Evolutionary conservation across 2,113 vertebrate species (phyloP), one percentile per base, ranked within the genome.

Genomic region (Phyllostomus hastatus): DNA sequence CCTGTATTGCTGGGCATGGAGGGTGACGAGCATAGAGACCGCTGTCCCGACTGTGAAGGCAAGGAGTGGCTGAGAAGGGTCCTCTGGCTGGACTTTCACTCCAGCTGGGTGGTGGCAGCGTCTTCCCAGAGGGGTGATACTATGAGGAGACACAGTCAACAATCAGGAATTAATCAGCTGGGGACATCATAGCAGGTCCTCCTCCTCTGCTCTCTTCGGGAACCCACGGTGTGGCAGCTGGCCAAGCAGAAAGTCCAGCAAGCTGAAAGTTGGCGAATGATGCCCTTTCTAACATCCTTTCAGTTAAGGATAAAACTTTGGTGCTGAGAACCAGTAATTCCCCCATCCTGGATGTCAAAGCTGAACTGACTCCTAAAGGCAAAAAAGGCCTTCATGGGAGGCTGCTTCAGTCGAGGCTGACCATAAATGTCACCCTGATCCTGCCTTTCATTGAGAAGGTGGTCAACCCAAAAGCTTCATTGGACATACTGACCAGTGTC

Each of bases 361-460:
- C 0, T 1, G 4, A 70, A 22, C 14, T 9, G 8, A 31, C 5
- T 52, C 0, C 7, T 20, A 50, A 43, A 1, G 73, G 22, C 14
- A 0, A 61, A 17, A 0, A 67, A 10, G 48, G 28, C 12, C 0
- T 66, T 15, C 5, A 1, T 4, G 3, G 95, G 50, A 95, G 5
- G 31, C 0, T 97, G 43, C 69, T 92, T 0, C n/a, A n/a, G n/a
- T n/a, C n/a, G n/a, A n/a, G n/a, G n/a, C n/a, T n/a, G n/a, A 5
- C 1, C 0, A 0, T 22, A 0, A 0, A 70, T 0, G 0, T 70
- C 35, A 4, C 61, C 43, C 0, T 35, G 7, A 0, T 0, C 6
- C 48, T 93, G 57, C 90, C 96, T 87, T 0, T 80, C 0, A 0
- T 31, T 6, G 76, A 24, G n/a, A 0, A 78, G 2, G 0, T 35